Base-by-base conservation (phyloP, 1,140 invertebrate genomes). In the Drosophila pruinosa region DNA sequence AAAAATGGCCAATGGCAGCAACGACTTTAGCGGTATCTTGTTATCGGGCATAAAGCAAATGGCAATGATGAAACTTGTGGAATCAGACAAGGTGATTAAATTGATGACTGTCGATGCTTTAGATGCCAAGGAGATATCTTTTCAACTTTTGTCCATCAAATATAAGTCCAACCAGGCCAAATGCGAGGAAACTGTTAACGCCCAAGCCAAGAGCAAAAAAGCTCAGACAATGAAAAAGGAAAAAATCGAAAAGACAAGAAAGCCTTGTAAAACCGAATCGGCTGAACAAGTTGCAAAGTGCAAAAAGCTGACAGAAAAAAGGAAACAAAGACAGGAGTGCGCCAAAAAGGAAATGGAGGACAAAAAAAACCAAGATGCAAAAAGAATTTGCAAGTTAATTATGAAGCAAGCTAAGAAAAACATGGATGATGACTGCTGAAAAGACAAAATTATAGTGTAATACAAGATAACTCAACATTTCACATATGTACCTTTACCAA, bases 71-170 rank as follows among this genome's bases (percentile, higher is more conserved):
- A 36, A 78, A 3, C 17, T 82, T 1, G 21, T 82, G 0, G 15
- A 74, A 17, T n/a, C 36, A 0, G 64, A 63, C 1, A 38, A 63
- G 5, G 17, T 41, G 2, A 38, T 45, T 10, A 38, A 57, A 5
- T 21, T 78, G 8, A 80, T 82, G 14, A 21, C 74, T 3, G 79
- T 82, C 0, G 65, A 82, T 68, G 79, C 79, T 15, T 24, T 82
- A 22, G 19, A 48, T 2, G 79, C 79, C 2, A 26, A 83, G 0
- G 68, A 70, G 8, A 62, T 82, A 8, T 72, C 52, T 4, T 82
- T 82, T 22, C 61, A 65, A 0, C 36, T 82, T 0, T 19, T 71
- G n/a, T 54, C 67, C 4, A 41, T 74, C 2, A 53, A 45, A 10
- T 64, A 70, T 17, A 68, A 39, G 17, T 14, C 52, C 7, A 21